Evolutionary conservation across 30 jellyfish, hydroid and myxozoan species (phyloP).

Genomic region (Aurelia aurita complex sp. Pacific): DNA sequence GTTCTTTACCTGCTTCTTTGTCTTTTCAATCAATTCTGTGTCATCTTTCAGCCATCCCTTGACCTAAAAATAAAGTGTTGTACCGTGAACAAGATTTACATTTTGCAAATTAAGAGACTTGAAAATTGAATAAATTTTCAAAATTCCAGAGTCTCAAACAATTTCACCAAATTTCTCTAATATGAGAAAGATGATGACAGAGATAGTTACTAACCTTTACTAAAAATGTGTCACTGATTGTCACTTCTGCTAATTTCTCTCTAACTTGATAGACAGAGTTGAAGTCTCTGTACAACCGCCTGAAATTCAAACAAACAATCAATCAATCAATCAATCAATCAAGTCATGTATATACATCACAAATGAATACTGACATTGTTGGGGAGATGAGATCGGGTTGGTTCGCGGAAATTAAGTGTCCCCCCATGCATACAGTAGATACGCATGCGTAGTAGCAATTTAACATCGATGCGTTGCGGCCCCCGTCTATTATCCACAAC

Average conservation of each 20-base stretch:
- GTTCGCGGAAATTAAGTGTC: no score
- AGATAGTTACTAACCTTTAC: constrained; percentile 24
- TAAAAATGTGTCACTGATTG: constrained; percentile 63
- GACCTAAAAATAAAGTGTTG: constrained; percentile 17
- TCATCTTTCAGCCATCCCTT: constrained; percentile 80
- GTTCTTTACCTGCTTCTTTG: constrained; percentile 71
- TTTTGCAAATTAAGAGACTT: background rate
- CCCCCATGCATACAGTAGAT: no score
- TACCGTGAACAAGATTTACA: background rate
- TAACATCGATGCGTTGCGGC: no score
- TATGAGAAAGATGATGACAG: background rate
- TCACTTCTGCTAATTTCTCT: constrained; percentile 59
- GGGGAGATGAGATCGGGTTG: no score
- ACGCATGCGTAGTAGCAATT: no score
- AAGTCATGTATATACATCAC: no score
- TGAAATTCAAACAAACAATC: background rate
- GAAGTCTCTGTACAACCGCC: constrained; percentile 46
- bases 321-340: background rate
- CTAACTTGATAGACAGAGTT: constrained; percentile 68
- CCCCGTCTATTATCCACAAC: no score
- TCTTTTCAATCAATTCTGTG: constrained; percentile 55
- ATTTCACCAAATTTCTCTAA: no score
- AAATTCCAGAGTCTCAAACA: no score
- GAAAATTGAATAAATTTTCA: no score
- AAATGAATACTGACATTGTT: no score